Evolutionary conservation across 2,113 vertebrate genomes (phyloP), one percentile per base, ranked within the genome.

Genomic region (Saimiri boliviensis): DNA sequence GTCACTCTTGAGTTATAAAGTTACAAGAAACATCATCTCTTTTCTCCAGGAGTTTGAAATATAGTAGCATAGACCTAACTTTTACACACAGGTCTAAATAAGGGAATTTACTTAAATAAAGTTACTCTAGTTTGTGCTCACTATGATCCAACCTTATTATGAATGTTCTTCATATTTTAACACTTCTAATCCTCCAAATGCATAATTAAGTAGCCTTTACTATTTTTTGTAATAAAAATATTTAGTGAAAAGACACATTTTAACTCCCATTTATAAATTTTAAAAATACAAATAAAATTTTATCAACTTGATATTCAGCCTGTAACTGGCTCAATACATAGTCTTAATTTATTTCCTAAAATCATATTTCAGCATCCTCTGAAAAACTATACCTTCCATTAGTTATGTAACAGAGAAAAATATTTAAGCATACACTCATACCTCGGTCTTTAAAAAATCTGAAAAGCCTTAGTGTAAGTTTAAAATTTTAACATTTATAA

Each of bases 191-290:
- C 3, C 2, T 91, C 9, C 60, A 49, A 3, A 87, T 84, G 20
- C 6, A 37, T 47, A 37, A 52, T 32, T 7, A 86, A 13, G 42
- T 82, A 92, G 2, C 3, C 14, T 1, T 30, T 45, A 58, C 16
- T 82, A 9, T 32, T 11, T 52, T 52, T 52, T 98, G 80, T 97
- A 97, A 97, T 96, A 98, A 92, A 98, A 98, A 97, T 96, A 97
- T 98, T 98, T 98, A 98, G 98, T 98, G 98, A 98, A 98, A 98
- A 98, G 93, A 96, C 96, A 98, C 73, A 97, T 95, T 97, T 79
- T 96, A 95, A 98, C 96, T 97, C 93, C 96, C 98, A 96, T 93
- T 97, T 94, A 97, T 92, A 89, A 66, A 97, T 97, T 93, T 97
- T 77, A 97, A 98, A 98, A 98, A 98, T 98, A 98, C 97, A 98